Conservation (phyloP, 2,113 vertebrate genomes). For the Trogon melanurus region DNA sequence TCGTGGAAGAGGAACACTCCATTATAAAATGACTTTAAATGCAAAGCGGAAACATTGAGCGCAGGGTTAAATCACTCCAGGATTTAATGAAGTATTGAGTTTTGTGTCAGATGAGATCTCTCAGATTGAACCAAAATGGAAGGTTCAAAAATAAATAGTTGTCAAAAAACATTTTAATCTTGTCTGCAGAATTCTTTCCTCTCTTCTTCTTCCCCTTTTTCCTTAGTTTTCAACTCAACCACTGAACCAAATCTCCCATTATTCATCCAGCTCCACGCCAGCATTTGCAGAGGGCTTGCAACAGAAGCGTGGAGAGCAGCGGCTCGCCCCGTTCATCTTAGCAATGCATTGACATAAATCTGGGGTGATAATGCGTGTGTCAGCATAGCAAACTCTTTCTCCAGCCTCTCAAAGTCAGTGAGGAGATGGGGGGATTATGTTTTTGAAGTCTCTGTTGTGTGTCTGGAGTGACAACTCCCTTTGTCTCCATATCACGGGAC, state of each 20-base stretch:
- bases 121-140: not conserved
- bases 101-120: not conserved
- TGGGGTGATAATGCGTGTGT: not conserved
- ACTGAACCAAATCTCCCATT: not conserved
- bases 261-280: not conserved
- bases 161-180: not conserved
- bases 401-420: not conserved
- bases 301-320: not conserved
- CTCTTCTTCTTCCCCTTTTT: not conserved
- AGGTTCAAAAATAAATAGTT: not conserved
- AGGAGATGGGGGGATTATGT: not conserved
- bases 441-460: rapidly evolving
- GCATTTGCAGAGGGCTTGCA: not conserved
- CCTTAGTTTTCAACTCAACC: not conserved
- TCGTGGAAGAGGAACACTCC: not conserved
- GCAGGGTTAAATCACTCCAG: not conserved
- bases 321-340: not conserved
- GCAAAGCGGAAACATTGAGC: not conserved
- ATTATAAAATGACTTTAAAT: not conserved
- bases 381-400: not conserved
- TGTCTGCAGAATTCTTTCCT: not conserved
- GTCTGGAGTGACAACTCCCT: not conserved
- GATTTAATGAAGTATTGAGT: not conserved
- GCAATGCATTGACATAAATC: not conserved
- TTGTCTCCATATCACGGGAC: not conserved